Evolutionary conservation across 2,888 invertebrate species (phyloP).

Genomic region (Calephelis perditalis): DNA sequence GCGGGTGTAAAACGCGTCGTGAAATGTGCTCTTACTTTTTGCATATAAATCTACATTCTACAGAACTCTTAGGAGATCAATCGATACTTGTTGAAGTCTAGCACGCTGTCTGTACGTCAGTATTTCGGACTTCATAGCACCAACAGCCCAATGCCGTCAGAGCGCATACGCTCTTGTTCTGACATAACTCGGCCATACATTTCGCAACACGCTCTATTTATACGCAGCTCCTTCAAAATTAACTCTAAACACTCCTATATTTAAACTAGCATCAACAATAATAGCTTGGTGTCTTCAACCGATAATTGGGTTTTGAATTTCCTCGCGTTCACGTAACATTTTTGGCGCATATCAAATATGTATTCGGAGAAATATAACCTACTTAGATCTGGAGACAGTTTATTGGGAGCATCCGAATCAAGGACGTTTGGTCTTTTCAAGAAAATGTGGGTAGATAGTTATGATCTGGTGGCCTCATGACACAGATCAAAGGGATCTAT

Average conservation of each 20-base stretch:
- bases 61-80: background rate
- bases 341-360: conserved; percentile 23
- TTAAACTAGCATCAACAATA: conserved; percentile 57
- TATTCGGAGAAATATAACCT: conserved; percentile 26
- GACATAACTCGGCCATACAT: conserved; percentile 74
- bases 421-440: conserved; percentile 43
- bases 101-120: conserved; percentile 18
- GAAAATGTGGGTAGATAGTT: conserved; percentile 26
- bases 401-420: conserved; percentile 45
- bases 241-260: conserved; percentile 44
- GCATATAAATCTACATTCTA: too few relatives aligned
- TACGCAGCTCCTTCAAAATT: conserved; percentile 60
- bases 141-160: conserved; percentile 25
- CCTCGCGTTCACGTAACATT: conserved; percentile 30
- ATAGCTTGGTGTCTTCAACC: conserved; percentile 70
- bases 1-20: too few relatives aligned
- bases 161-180: conserved; percentile 37
- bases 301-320: conserved; percentile 60
- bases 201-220: conserved; percentile 66
- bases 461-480: conserved; percentile 36
- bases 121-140: conserved; percentile 21
- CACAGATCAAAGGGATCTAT: conserved; percentile 39
- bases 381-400: conserved; percentile 29
- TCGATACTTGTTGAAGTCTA: conserved; percentile 15
- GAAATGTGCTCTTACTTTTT: too few relatives aligned